Percentiles rank a stretch among this genome's conserved stretches.
phyloP scores from a whole-genome alignment of 2,888 invertebrate genomes.

The Pandemis corylana region DNA sequence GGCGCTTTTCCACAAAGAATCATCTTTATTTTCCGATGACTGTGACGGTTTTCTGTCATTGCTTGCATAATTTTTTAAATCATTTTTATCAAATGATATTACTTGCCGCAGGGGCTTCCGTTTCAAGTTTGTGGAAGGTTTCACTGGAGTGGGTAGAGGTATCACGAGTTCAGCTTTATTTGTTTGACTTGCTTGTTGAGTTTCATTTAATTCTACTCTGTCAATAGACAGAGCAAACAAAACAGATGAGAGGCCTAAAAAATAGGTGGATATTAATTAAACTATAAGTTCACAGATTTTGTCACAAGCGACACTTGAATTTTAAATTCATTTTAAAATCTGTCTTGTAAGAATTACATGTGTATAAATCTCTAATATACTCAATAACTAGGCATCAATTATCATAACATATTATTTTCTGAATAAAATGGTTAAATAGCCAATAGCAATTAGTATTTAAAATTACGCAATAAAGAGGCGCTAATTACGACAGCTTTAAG shows the following conservation, averaged over 20 bases:
- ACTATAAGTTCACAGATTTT: background rate
- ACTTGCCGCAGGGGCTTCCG: slow-evolving; percentile 78
- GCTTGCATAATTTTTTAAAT: slow-evolving; percentile 55
- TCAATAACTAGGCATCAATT: too few species aligned
- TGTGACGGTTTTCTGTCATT: slow-evolving; percentile 54
- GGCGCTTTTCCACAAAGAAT: slow-evolving; percentile 81
- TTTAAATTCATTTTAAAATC: background rate
- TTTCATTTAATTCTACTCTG: slow-evolving; percentile 91
- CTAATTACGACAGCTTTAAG: background rate
- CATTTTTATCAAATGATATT: slow-evolving; percentile 80
- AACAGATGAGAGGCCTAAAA: slow-evolving; percentile 92
- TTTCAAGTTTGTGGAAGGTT: slow-evolving; percentile 70
- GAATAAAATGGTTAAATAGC: too few species aligned
- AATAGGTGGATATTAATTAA: background rate
- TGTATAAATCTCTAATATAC: too few species aligned
- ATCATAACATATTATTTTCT: too few species aligned
- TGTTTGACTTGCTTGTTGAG: slow-evolving; percentile 76
- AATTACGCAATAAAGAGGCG: background rate
- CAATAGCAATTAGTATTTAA: too few species aligned
- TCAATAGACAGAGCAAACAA: slow-evolving; percentile 97
- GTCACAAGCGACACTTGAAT: background rate
- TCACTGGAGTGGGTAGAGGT: slow-evolving; percentile 87
- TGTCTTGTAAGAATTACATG: too few species aligned
- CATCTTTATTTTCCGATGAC: slow-evolving; percentile 52
- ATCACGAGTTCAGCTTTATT: slow-evolving; percentile 88